phyloP scores from a whole-genome alignment of 37 sponge, comb jelly and placozoan genomes.

The Agelas oroides region DNA sequence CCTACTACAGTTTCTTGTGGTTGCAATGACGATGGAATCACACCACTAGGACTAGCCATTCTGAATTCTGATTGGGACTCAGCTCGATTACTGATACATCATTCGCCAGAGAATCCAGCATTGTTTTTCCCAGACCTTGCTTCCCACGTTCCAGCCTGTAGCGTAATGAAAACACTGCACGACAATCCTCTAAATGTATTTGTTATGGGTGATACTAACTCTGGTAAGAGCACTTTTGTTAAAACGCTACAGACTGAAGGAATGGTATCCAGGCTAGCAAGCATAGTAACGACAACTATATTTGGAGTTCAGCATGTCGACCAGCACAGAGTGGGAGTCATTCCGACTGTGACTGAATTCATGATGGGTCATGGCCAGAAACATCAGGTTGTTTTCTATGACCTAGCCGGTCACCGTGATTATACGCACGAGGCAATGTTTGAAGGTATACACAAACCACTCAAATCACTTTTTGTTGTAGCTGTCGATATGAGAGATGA shows the following conservation, averaged over 20 bases:
- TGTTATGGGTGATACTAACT: constrained; percentile 26
- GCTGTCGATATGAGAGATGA: constrained; percentile 10
- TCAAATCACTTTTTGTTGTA: constrained; percentile 32
- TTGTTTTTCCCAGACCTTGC: background rate
- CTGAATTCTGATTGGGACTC: background rate
- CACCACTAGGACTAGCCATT: constrained; percentile 18
- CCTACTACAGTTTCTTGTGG: background rate
- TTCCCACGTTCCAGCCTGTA: background rate
- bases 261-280: no score
- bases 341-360: constrained; percentile 14
- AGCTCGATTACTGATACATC: background rate
- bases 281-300: no score
- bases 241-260: constrained; percentile 27
- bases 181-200: constrained; percentile 19
- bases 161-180: background rate
- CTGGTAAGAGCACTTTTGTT: constrained; percentile 52
- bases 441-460: constrained; percentile 15
- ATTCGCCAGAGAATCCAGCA: constrained; percentile 7
- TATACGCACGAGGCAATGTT: constrained; percentile 48
- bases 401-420: constrained; percentile 16
- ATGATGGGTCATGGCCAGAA: background rate
- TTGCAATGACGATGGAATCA: background rate
- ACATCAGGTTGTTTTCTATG: constrained; percentile 25
- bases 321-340: constrained; percentile 15
- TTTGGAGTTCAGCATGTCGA: no score